phyloP scores from a whole-genome alignment of 2,888 invertebrate genomes.

The Idaea straminata region DNA sequence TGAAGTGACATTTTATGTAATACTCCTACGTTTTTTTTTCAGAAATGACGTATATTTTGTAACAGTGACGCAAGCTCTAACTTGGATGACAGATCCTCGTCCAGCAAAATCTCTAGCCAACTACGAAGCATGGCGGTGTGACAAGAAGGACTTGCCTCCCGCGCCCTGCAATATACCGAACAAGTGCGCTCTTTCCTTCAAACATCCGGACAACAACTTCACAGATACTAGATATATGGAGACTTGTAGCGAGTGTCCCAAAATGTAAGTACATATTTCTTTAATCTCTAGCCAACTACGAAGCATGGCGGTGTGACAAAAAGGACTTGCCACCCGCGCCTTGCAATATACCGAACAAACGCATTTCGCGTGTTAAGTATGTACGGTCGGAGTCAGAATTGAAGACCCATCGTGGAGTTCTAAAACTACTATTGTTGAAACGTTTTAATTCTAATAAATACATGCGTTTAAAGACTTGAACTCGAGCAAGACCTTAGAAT shows the following conservation, averaged over 20 bases:
- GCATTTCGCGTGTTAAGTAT: conserved; percentile 44
- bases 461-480: too few species aligned
- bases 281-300: conserved; percentile 74
- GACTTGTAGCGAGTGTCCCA: conserved; percentile 92
- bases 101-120: conserved; percentile 83
- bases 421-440: too few species aligned
- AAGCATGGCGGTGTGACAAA: conserved; percentile 90
- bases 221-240: conserved; percentile 93
- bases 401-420: too few species aligned
- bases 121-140: conserved; percentile 91
- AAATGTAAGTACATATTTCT: conserved; percentile 70
- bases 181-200: conserved; percentile 91
- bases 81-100: conserved; percentile 94
- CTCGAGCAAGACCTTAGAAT: too few species aligned
- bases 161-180: conserved; percentile 89
- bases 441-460: too few species aligned
- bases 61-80: conserved; percentile 92
- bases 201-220: conserved; percentile 86
- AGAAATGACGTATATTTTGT: conserved; percentile 94
- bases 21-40: conserved; percentile 14
- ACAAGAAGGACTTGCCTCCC: conserved; percentile 85
- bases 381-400: too few species aligned
- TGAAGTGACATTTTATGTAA: too few species aligned
- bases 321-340: conserved; percentile 86
- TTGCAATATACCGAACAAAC: conserved; percentile 90